Evolutionary conservation across 2,797 vertebrate genomes (phyloP), one percentile per base, ranked within the genome.

Genomic region (Sebastes taczanowskii): DNA sequence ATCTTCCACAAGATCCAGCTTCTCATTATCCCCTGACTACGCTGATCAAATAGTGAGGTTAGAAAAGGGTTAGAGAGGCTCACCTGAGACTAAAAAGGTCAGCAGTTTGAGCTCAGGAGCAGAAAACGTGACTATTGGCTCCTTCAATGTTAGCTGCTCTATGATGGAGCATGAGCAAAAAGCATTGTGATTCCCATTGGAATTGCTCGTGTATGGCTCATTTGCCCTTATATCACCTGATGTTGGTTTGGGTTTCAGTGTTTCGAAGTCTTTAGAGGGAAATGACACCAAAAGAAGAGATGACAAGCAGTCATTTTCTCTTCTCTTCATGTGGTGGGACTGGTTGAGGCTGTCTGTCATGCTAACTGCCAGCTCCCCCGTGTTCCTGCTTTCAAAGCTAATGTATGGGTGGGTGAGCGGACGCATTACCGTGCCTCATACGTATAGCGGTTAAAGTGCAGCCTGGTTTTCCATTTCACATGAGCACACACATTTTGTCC

Each of bases 281-380:
- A 80, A 70, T 30, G 11, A 18, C n/a, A 35, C 35, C 46, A 62
- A 73, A 74, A 61, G 60, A 35, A 65, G 56, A 76, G 64, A 80
- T 74, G 64, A 76, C 80, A 82, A 80, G 56, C 56, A 11, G 38
- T 82, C 83, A 85, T 88, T 91, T 91, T 85, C 63, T 70, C 66
- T 18, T 49, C 67, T 77, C 78, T 83, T 92, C 66, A 90, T 93
- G 91, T 88, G 88, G 89, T 73, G 77, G 73, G 71, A 58, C 29
- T 78, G 72, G 72, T 76, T 63, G 68, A 78, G 63, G 74, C 63
- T 88, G 79, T 74, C 63, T 25, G 52, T 84, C 64, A 78, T 58
- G 78, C 83, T 62, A 59, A 65, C 68, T 35, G 55, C 52, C 56
- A 69, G n/a, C 46, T 78, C 60, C 84, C 77, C 74, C 7, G 5